Evolutionary conservation across 1,140 invertebrate genomes (phyloP), one percentile per base, ranked within the genome.

Genomic region (Solen grandis): DNA sequence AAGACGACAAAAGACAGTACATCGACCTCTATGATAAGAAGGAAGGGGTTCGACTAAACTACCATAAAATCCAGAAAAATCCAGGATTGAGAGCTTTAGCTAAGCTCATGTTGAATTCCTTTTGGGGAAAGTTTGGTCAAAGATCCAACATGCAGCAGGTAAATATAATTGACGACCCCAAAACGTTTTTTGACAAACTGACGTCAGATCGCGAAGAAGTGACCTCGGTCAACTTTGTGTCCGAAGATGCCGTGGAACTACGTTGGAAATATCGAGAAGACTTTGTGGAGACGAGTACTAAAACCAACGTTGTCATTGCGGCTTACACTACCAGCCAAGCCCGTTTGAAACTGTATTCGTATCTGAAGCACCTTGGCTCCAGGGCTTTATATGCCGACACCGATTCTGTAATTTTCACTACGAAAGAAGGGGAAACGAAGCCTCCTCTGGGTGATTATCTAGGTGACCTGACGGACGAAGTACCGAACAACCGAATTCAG

Each of bases 351-450:
- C 84, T 93, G 8, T 92, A 91, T 57, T 54, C 63, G n/a, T 87
- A 88, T 73, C 63, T 93, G 22, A 85, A 91, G 80, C 65, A 81
- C 38, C 69, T 92, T 19, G 85, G 81, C n/a, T 31, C 77, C 1
- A 52, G 85, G 25, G 88, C 87, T 8, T 65, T 92, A 5, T 93
- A 93, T 77, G 90, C 83, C 38, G 92, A 93, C 70, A 93, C 92
- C 4, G 92, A 93, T 31, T 68, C 80, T 84, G 74, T 14, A 65
- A 90, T 16, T 88, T 92, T 33, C 92, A 87, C 65, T 41, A 86
- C 63, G n/a, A 5, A 66, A 8, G 14, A 22, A 55, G 66, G 50
- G 4, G 3, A 70, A 54, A 52, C 8, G 46, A 35, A 54, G 31
- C 66, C 66, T 3, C 16, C n/a, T 52, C 31, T 70, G 31, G 66